Evolutionary conservation across 1,140 invertebrate species (phyloP).

Genomic region (Bombus sylvicola): DNA sequence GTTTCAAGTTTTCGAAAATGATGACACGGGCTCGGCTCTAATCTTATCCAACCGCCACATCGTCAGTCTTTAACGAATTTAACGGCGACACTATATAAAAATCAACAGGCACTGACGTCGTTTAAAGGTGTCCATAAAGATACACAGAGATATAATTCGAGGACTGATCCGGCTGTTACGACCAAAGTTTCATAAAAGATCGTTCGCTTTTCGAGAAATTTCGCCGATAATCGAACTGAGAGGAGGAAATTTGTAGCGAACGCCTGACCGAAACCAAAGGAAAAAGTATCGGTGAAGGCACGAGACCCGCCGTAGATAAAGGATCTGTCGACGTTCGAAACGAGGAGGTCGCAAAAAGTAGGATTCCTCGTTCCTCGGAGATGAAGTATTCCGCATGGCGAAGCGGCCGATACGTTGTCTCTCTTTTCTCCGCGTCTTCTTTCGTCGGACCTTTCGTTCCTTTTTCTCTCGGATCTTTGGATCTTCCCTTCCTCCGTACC

Average conservation of each 20-base stretch:
- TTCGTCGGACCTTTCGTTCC: neutral
- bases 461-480: constrained; percentile 33
- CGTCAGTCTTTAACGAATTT: constrained; percentile 64
- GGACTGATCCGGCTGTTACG: constrained; percentile 44
- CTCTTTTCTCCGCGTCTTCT: constrained; percentile 3
- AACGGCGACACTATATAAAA: constrained; percentile 60
- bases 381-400: constrained; percentile 24
- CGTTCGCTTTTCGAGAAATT: neutral
- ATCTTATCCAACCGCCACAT: constrained; percentile 63
- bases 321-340: constrained; percentile 7
- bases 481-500: neutral
- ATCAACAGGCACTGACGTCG: constrained; percentile 41
- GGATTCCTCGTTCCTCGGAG: constrained; percentile 10
- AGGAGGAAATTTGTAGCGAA: constrained; percentile 2
- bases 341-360: constrained; percentile 9
- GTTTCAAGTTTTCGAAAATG: constrained; percentile 38
- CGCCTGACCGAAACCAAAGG: too few relatives aligned
- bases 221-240: constrained; percentile 34
- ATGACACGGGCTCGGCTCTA: neutral
- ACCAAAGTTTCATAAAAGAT: neutral
- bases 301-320: constrained; percentile 11
- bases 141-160: constrained; percentile 59
- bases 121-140: constrained; percentile 60
- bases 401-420: neutral
- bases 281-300: neutral